Evolutionary conservation across 2,113 vertebrate species (phyloP), one percentile per base, ranked within the genome.

Genomic region (Myodes glareolus): DNA sequence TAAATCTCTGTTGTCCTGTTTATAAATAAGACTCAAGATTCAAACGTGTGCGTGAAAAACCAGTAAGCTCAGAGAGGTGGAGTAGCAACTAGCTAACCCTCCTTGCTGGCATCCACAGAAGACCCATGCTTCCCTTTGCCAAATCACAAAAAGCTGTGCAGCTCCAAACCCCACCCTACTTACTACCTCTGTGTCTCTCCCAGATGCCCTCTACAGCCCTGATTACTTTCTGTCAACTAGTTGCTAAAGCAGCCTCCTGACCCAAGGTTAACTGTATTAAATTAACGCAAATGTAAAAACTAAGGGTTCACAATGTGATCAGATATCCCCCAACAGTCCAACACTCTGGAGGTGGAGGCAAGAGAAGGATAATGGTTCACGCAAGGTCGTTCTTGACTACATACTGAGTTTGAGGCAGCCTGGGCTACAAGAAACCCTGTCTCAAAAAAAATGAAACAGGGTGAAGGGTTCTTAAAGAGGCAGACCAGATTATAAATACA

Each of bases 401-500:
- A 17, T 78, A 78, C 14, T 50, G 76, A 31, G 45, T 50, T 78
- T 31, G 45, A 50, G 76, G 45, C 47, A 16, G 14, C 75, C 75
- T 31, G 45, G 13, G 14, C 29, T 50, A 50, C 29, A 39, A 88
- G 23, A 94, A 87, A 94, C 29, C 19, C 80, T 52, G 12, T 47
- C 76, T 78, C 45, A 16, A 47, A 78, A 47, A 58, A 16, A 16
- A 16, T 14, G 0, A 47, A 29, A 47, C 13, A 31, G 75, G 42
- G 45, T 16, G 27, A 47, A 77, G 75, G 5, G 5, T 88, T 81
- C 14, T 82, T 70, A 67, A 23, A 82, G 39, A 92, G 17, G 16
- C 73, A 67, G 76, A 36, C 13, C 36, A 80, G 10, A 88, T 65
- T 96, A 84, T 93, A 86, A 97, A 85, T 90, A 3, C 52, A 92